Conservation (phyloP, 1,140 invertebrate species). For the Sitophilus oryzae region DNA sequence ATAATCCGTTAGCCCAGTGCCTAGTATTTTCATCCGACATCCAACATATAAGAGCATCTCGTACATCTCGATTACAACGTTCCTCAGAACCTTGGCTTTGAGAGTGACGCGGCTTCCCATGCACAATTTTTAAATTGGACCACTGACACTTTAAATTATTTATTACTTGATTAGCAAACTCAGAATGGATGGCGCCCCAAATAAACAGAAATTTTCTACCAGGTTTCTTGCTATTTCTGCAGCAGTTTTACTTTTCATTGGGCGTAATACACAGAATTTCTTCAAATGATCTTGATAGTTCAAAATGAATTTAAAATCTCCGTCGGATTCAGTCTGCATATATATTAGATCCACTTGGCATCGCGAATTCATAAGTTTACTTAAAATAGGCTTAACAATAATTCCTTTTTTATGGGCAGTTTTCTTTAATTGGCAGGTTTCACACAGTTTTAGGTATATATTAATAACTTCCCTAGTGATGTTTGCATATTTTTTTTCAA, state of each 20-base stretch:
- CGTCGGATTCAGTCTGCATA: conserved; percentile 42
- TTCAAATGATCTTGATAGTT: conserved; percentile 48
- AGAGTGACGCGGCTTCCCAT: conserved; percentile 37
- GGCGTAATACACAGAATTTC: conserved; percentile 35
- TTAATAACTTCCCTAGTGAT: conserved; percentile 11
- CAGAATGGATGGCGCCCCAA: conserved; percentile 36
- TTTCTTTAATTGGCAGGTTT: conserved; percentile 29
- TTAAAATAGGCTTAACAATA: conserved; percentile 37
- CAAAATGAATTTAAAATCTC: conserved; percentile 44
- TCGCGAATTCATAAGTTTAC: conserved; percentile 38
- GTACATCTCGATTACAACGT: conserved; percentile 40
- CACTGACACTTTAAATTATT: conserved; percentile 8
- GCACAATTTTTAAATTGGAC: conserved; percentile 39
- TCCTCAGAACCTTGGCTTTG: conserved; percentile 35
- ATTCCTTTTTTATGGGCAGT: conserved; percentile 32
- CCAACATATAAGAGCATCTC: conserved; percentile 34
- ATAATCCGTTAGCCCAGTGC: conserved; percentile 22
- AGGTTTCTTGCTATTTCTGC: conserved; percentile 27
- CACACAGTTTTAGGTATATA: conserved; percentile 31
- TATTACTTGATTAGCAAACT: conserved; percentile 42
- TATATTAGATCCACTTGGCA: conserved; percentile 50
- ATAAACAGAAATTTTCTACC: conserved; percentile 35
- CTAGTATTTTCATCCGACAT: conserved; percentile 28
- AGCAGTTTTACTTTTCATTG: conserved; percentile 27
- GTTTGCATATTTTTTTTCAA: conserved; percentile 12